Base-by-base conservation (phyloP, 2,113 vertebrate genomes). In the Xenopus tropicalis region DNA sequence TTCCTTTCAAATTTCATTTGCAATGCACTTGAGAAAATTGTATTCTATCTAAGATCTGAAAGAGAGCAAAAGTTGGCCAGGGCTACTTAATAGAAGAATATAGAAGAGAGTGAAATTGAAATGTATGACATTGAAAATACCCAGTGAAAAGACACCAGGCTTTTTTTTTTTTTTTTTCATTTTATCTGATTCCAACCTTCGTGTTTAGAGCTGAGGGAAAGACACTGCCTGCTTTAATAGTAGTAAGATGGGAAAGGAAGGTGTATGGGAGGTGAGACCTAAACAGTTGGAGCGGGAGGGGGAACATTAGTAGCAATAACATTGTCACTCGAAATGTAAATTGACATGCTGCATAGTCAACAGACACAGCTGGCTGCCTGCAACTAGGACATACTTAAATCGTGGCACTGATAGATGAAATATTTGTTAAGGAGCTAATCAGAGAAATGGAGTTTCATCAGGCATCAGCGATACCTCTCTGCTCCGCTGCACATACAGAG, bases 41-140 rank as follows among this genome's bases (percentile, higher is more conserved):
- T 90, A 88, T 95, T 93, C 87, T 92, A 82, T 89, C 89, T 89
- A 88, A 91, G 91, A 90, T 87, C 87, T 80, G 82, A 90, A 85
- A 85, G 85, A 90, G 82, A 85, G 87, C 88, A 84, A 84, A 81
- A 83, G 83, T 90, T 83, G 83, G 88, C 83, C 87, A 90, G 92
- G 88, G 87, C 87, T 88, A 93, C 93, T 93, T 97, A 95, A 96
- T 96, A 92, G 92, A 86, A 84, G 83, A 82, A 85, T 14, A 1
- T 68, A 82, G 88, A 86, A 88, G 90, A 54, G n/a, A 90, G 88
- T 85, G 88, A 93, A 94, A 93, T 95, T 93, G 93, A 97, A 97
- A 98, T 97, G 93, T 93, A 94, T 95, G 93, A 93, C 95, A 95
- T 96, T 96, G 94, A 91, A 94, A 95, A 97, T 91, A 93, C 92